These are phyloP conservation scores for Trachelus iudaicus DNA, from an alignment of 2,888 invertebrate species.

Conservation along the genomic window DNA sequence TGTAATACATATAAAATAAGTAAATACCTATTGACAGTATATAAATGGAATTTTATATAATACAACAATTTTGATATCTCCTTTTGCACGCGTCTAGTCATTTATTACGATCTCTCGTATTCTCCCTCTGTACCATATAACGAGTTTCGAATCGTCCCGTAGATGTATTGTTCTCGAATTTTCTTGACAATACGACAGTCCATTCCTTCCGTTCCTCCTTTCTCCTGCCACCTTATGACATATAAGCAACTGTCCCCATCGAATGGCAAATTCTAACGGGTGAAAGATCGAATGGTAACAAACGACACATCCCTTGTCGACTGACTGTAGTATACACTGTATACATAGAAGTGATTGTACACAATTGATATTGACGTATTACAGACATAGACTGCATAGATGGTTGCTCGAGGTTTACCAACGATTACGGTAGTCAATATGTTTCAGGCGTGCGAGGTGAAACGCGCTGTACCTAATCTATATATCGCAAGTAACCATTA, in stretches of 20 bases:
- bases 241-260: not conserved
- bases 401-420: not conserved
- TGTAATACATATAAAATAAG: not conserved
- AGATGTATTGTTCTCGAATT: not conserved
- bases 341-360: not conserved
- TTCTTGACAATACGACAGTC: not conserved
- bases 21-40: not conserved
- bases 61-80: not conserved
- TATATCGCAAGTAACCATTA: not conserved
- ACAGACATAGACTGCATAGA: not conserved
- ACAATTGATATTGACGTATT: not conserved
- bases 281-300: not conserved
- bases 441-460: not conserved
- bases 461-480: not conserved
- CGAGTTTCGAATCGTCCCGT: not conserved
- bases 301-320: not conserved
- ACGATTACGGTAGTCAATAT: not conserved
- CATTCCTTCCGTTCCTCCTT: not conserved
- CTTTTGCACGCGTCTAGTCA: not conserved
- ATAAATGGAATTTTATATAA: not conserved
- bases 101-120: not conserved
- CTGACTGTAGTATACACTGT: not conserved
- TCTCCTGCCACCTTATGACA: not conserved
- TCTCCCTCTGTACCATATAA: not conserved
- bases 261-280: not conserved